A percentile compares a stretch with the other conserved stretches of the same genome.
Conservation (phyloP, 2,113 vertebrate species). For the Zosterops hypoxanthus region DNA sequence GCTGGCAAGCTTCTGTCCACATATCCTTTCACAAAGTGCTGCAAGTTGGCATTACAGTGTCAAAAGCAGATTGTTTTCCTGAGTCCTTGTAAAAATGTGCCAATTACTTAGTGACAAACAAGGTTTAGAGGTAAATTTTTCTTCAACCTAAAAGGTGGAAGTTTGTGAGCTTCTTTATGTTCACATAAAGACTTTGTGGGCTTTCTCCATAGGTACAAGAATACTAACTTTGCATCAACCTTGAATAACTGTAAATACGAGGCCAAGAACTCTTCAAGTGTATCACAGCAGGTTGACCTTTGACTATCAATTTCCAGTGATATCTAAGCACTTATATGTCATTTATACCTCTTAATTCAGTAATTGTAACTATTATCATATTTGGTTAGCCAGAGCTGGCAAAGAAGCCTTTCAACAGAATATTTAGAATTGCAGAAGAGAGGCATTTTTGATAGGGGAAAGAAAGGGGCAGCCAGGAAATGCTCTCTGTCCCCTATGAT, state of each 20-base stretch:
- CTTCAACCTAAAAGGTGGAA: background rate
- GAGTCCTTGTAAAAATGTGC: background rate
- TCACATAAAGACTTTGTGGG: background rate
- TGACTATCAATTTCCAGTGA: background rate
- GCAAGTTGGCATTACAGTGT: background rate
- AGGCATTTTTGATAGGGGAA: background rate
- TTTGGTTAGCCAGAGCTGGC: background rate
- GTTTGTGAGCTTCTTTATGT: background rate
- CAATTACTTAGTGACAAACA: background rate
- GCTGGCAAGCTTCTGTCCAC: slow-evolving; percentile 90
- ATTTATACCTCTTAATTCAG: background rate
- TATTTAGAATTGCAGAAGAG: background rate
- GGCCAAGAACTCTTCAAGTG: background rate
- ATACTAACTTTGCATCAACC: background rate
- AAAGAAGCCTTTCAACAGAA: background rate
- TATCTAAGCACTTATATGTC: background rate
- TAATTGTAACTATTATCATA: background rate
- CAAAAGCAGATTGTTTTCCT: background rate
- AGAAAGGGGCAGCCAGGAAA: background rate
- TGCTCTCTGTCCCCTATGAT: background rate
- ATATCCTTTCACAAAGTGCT: slow-evolving; percentile 84
- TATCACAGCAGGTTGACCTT: background rate
- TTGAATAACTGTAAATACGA: background rate
- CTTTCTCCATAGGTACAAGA: background rate
- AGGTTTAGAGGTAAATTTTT: background rate